phyloP scores from a whole-genome alignment of 30 jellyfish, hydroid and myxozoan genomes.

The Clytia hemisphaerica region DNA sequence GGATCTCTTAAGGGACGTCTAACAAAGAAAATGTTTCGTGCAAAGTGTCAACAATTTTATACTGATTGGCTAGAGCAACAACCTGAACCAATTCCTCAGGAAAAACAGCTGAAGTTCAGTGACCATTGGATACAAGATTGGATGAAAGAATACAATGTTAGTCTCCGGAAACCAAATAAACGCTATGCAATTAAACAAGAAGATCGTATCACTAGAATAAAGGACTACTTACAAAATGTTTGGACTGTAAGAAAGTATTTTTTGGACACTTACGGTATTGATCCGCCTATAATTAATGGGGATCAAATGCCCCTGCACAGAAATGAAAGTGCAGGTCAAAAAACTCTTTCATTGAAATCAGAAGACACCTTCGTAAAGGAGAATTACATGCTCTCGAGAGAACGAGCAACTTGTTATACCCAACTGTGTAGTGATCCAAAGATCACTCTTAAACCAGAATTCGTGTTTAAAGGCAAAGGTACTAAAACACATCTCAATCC shows the following conservation, averaged over 20 bases:
- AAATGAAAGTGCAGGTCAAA: constrained; percentile 24
- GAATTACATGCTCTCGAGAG: constrained; percentile 34
- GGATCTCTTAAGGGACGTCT: constrained; percentile 17
- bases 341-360: constrained; percentile 16
- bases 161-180: constrained; percentile 33
- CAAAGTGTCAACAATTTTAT: constrained; percentile 25
- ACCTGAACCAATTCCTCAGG: constrained; percentile 29
- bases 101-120: constrained; percentile 37
- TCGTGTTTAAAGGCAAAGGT: constrained; percentile 14
- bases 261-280: constrained; percentile 34
- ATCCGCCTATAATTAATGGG: constrained; percentile 30
- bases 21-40: not conserved
- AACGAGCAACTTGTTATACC: constrained; percentile 39
- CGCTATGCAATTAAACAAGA: constrained; percentile 11
- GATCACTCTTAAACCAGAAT: constrained; percentile 4
- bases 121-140: constrained; percentile 37
- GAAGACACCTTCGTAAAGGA: constrained; percentile 13
- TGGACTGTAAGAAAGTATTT: constrained; percentile 47
- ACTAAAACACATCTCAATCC: constrained; percentile 30
- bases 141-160: constrained; percentile 28
- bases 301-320: constrained; percentile 30
- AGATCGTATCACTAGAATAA: constrained; percentile 29
- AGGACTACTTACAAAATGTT: constrained; percentile 31
- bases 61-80: constrained; percentile 25
- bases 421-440: constrained; percentile 38